phyloP scores from a whole-genome alignment of 2,113 vertebrate species.

The Chauna torquata region DNA sequence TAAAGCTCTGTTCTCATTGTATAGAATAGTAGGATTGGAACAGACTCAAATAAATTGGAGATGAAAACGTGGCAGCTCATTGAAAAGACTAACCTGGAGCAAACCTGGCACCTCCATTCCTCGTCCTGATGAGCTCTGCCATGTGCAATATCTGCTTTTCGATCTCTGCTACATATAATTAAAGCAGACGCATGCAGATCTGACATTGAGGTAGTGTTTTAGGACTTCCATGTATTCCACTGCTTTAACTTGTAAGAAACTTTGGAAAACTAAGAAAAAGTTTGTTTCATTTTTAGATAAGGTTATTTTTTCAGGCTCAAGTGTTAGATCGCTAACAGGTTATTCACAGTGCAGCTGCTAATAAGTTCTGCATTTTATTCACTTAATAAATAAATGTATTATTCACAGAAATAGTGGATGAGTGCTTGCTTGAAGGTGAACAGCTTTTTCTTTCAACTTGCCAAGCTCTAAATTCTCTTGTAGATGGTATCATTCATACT shows the following conservation, averaged over 20 bases:
- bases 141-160: not conserved
- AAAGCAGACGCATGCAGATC: not conserved
- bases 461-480: not conserved
- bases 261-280: not conserved
- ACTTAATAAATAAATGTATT: constrained; percentile 3
- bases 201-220: not conserved
- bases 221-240: not conserved
- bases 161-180: fast-evolving
- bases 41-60: not conserved
- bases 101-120: not conserved
- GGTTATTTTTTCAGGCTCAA: not conserved
- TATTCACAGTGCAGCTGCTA: not conserved
- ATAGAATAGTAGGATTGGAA: fast-evolving
- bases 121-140: not conserved
- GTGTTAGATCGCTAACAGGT: not conserved
- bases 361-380: not conserved
- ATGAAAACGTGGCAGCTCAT: not conserved
- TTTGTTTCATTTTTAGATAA: not conserved
- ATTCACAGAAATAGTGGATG: not conserved
- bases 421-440: not conserved
- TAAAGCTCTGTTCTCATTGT: not conserved
- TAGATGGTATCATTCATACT: not conserved
- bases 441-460: not conserved
- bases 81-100: not conserved
- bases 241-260: not conserved